Percentiles rank a stretch among this genome's conserved stretches.
These are phyloP conservation scores for Bombus vancouverensis DNA, from an alignment of 1,140 invertebrate genomes.

Conservation along the genomic window DNA sequence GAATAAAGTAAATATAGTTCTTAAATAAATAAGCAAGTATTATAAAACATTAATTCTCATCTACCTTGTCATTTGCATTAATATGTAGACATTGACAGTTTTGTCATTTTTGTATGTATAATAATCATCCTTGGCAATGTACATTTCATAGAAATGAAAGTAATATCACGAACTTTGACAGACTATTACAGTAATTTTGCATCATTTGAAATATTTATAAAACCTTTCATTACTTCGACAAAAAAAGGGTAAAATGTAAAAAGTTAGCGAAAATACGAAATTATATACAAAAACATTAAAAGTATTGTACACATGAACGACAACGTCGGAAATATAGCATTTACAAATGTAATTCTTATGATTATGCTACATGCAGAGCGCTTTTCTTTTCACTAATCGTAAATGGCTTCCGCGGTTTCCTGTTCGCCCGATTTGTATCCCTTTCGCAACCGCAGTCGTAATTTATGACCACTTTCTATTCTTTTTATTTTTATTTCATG, in stretches of 20 bases:
- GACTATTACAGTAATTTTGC: constrained; percentile 4
- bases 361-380: too few relatives aligned
- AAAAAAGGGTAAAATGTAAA: neutral
- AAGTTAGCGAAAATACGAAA: neutral
- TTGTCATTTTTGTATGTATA: neutral
- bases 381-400: constrained; percentile 51
- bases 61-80: neutral
- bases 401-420: constrained; percentile 21
- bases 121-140: neutral
- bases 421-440: constrained; percentile 11
- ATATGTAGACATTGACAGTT: neutral
- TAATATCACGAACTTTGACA: neutral
- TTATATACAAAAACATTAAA: neutral
- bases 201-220: neutral
- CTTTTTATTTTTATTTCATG: neutral
- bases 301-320: neutral
- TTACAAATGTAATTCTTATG: constrained; percentile 15
- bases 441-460: constrained; percentile 15
- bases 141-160: constrained; percentile 22
- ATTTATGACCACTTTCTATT: constrained; percentile 7
- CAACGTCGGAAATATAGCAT: neutral
- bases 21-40: neutral
- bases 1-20: constrained; percentile 6
- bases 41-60: neutral
- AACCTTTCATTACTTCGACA: neutral